Evolutionary conservation across 2,888 invertebrate genomes (phyloP).

Genomic region (Drosophila antonietae): DNA sequence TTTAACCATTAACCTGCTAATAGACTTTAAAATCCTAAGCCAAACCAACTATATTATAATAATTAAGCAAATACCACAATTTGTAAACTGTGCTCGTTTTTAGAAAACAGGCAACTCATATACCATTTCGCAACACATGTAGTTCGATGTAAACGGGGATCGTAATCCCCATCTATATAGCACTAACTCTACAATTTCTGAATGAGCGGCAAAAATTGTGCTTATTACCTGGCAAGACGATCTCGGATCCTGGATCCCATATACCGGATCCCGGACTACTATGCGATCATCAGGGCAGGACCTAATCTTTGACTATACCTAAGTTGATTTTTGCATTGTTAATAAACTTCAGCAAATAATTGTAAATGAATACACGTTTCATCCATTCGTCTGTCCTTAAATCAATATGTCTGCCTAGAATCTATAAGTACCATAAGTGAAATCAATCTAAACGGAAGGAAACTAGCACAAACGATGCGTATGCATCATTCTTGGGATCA

Average conservation of each 20-base stretch:
- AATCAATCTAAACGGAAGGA: conserved; percentile 21
- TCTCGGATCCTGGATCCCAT: neutral
- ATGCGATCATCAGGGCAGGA: conserved; percentile 22
- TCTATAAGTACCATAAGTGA: conserved; percentile 16
- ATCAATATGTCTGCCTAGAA: conserved; percentile 31
- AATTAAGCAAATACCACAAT: conserved; percentile 56
- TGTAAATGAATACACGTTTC: conserved; percentile 64
- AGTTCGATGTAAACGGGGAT: conserved; percentile 66
- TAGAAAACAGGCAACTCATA: conserved; percentile 79
- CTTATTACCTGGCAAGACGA: conserved; percentile 39
- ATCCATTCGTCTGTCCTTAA: conserved; percentile 32
- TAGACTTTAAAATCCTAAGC: conserved; percentile 52
- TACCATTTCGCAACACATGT: conserved; percentile 50
- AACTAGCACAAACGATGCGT: conserved; percentile 22
- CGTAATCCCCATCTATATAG: conserved; percentile 15
- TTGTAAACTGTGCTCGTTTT: conserved; percentile 57
- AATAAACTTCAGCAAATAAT: conserved; percentile 76
- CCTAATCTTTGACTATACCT: conserved; percentile 50
- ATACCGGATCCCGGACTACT: neutral
- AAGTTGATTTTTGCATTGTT: conserved; percentile 39
- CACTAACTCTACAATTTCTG: conserved; percentile 53
- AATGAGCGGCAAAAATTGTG: conserved; percentile 62
- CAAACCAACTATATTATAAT: conserved; percentile 57
- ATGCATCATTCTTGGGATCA: conserved; percentile 15
- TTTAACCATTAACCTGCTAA: conserved; percentile 44